Percentiles rank a stretch among this genome's conserved stretches.
phyloP scores from a whole-genome alignment of 1,140 invertebrate species.

The Sweltsa coloradensis region DNA sequence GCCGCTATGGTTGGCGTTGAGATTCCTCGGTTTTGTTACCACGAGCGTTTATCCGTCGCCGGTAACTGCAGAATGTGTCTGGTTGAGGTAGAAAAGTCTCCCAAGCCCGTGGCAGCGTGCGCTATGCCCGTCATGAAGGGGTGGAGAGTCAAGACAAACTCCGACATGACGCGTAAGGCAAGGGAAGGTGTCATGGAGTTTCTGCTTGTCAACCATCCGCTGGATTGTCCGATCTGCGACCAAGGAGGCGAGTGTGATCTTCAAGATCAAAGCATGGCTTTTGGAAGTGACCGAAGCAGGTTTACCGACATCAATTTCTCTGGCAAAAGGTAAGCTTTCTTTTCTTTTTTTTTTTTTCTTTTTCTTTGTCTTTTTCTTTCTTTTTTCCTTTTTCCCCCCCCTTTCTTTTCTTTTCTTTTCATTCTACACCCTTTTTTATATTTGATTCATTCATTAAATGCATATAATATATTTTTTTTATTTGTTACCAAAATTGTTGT shows the following conservation, averaged over 20 bases:
- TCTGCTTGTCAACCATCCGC: conserved; percentile 92
- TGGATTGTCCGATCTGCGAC: conserved; percentile 99
- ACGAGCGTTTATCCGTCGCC: conserved; percentile 94
- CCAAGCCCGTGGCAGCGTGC: conserved; percentile 96
- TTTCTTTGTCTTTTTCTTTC: too few relatives aligned
- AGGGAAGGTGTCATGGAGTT: conserved; percentile 99
- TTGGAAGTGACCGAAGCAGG: conserved; percentile 89
- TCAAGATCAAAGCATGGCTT: conserved; percentile 98
- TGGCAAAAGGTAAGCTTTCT: conserved; percentile 84
- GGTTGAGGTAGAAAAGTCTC: conserved; percentile 95
- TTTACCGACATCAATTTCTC: conserved; percentile 88
- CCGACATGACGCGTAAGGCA: conserved; percentile 86
- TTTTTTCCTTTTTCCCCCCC: too few relatives aligned
- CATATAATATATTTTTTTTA: too few relatives aligned
- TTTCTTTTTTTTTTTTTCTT: too few relatives aligned
- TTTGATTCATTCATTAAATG: too few relatives aligned
- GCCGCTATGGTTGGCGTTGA: conserved; percentile 92
- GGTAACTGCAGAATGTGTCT: conserved; percentile 99
- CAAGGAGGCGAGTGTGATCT: conserved; percentile 99
- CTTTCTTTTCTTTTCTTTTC: conserved; percentile 8
- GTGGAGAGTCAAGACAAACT: conserved; percentile 94
- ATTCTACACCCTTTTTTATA: too few relatives aligned
- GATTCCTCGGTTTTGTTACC: conserved; percentile 98
- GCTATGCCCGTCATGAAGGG: conserved; percentile 99
- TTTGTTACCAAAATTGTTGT: too few relatives aligned